Evolutionary conservation across 2,888 invertebrate genomes (phyloP).

Genomic region (Mimachlamys varia): DNA sequence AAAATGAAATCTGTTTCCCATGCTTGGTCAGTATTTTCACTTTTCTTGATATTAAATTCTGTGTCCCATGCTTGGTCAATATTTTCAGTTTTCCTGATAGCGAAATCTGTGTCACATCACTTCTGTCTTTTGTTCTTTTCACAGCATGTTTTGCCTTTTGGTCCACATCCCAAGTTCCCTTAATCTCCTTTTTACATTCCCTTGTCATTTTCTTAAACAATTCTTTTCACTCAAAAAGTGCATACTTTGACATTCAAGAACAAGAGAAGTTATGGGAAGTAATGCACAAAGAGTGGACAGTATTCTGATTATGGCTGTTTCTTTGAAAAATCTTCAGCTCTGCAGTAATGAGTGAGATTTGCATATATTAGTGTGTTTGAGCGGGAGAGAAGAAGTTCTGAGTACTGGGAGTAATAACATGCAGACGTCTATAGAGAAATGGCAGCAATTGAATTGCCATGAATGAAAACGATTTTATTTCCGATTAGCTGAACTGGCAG

Average conservation of each 20-base stretch:
- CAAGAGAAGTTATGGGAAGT: not conserved
- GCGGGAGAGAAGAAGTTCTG: not conserved
- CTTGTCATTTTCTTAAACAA: not conserved
- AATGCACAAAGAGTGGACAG: not conserved
- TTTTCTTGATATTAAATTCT: too few species aligned
- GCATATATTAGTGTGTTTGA: not conserved
- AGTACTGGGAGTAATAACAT: not conserved
- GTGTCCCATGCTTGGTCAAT: too few species aligned
- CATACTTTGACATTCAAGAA: constrained; percentile 17
- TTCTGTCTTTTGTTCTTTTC: too few species aligned
- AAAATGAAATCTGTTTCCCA: too few species aligned
- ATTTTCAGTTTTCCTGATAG: too few species aligned
- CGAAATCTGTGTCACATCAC: too few species aligned
- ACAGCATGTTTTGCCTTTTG: not conserved
- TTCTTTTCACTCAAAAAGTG: not conserved
- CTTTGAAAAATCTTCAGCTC: not conserved
- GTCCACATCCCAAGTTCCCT: not conserved
- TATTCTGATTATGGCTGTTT: not conserved
- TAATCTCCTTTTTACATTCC: not conserved
- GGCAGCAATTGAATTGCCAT: constrained; percentile 20
- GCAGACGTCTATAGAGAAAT: constrained; percentile 8
- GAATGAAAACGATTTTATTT: constrained; percentile 34
- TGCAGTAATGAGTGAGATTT: not conserved
- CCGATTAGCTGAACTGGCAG: constrained; percentile 29
- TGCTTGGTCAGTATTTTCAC: too few species aligned